Percentiles rank a stretch among this genome's conserved stretches.
phyloP scores from a whole-genome alignment of 1,140 invertebrate species.

The Galendromus occidentalis region DNA sequence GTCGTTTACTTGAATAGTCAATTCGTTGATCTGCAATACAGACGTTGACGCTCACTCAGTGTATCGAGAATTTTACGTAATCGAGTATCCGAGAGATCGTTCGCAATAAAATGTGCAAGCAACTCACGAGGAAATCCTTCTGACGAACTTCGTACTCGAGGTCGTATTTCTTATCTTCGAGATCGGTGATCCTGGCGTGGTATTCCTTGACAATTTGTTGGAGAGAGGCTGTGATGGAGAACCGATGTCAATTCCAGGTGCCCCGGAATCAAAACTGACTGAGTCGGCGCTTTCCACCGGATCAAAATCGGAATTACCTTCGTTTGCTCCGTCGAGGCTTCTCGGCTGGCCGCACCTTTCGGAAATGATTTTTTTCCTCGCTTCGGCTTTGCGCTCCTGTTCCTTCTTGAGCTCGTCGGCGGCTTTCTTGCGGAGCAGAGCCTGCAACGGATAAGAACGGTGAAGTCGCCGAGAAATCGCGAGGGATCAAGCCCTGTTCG shows the following conservation, averaged over 20 bases:
- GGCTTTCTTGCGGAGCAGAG: constrained; percentile 97
- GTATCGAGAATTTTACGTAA: constrained; percentile 12
- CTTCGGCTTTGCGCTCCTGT: constrained; percentile 91
- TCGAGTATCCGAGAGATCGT: too few relatives aligned
- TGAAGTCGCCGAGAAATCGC: too few relatives aligned
- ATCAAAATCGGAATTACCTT: constrained; percentile 36
- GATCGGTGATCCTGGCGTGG: constrained; percentile 64
- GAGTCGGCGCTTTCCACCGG: background rate
- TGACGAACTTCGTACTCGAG: constrained; percentile 83
- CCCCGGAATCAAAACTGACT: too few relatives aligned
- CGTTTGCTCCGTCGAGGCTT: constrained; percentile 67
- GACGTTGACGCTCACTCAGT: background rate
- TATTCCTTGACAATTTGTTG: constrained; percentile 85
- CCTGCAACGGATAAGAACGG: too few relatives aligned
- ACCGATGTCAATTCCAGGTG: background rate
- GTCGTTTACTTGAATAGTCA: constrained; percentile 98
- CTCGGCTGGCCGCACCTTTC: constrained; percentile 77
- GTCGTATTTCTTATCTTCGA: constrained; percentile 97
- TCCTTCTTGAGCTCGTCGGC: constrained; percentile 98
- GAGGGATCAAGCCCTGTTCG: too few relatives aligned
- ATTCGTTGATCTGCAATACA: constrained; percentile 48
- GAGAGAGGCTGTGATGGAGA: constrained; percentile 55
- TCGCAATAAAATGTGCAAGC: too few relatives aligned
- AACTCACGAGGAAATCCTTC: constrained; percentile 79
- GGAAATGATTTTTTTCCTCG: constrained; percentile 90